Base-by-base conservation (phyloP, 2,797 vertebrate genomes). In the Microtus obscurus region DNA sequence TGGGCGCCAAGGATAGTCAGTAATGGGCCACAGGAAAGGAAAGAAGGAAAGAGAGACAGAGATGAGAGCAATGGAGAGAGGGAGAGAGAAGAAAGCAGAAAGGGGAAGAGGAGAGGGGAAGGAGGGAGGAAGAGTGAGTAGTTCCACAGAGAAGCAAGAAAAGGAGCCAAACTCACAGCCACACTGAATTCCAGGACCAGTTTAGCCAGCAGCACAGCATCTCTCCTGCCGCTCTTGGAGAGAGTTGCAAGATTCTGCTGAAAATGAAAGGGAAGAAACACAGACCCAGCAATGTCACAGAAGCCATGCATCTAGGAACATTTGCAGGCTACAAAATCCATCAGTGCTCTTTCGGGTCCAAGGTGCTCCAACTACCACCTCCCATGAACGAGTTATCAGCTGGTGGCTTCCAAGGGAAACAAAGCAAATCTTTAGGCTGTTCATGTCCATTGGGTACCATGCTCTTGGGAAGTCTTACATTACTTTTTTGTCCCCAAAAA, bases 401-500 rank as follows among this genome's bases (percentile, higher is more conserved):
- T 87, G 73, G 34, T 53, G 67, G 79, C 14, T 51, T 87, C 67
- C 74, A 90, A 51, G 34, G 71, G 21, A 37, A 73, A 73, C 71
- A 23, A 73, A 73, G 34, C 31, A 17, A 69, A 69, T 87, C 5
- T 91, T 92, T 45, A 96, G 95, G 59, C 1, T 16, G 0, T 6
- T 92, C 23, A 1, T 97, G 90, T 97, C 78, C 87, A 0, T 89
- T 94, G 29, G 43, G 14, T 2, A 71, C 63, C 5, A 95, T 45
- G 27, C 87, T 97, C 61, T 80, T 0, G 0, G 45, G 71, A 37
- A 63, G 86, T 89, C 40, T 79, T 56, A 69, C 59, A 34, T 27
- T 94, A 81, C 87, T 82, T 59, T 88, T 74, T 43, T 87, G 29
- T 87, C 65, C 81, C 45, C 85, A 45, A 76, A 85, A 96, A 97